Percentiles rank a stretch among this genome's conserved stretches.
Evolutionary conservation across 2,797 vertebrate species (phyloP).

Genomic region (Lophotriccus pileatus): DNA sequence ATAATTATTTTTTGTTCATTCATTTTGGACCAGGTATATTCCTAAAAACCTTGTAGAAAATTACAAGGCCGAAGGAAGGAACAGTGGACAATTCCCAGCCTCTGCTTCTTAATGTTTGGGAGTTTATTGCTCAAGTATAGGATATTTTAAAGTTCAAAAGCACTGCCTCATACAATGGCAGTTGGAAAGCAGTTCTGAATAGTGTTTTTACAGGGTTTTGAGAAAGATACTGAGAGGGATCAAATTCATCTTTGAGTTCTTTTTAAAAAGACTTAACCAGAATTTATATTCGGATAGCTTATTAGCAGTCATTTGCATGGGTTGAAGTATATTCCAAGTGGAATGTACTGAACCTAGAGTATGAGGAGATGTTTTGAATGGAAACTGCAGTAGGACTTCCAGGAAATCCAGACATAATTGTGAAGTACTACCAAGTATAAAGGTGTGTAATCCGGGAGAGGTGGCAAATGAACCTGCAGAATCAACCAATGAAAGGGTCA

Average conservation of each 20-base stretch:
- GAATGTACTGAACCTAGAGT: neutral
- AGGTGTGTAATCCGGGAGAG: neutral
- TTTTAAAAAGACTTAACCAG: neutral
- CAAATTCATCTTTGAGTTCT: neutral
- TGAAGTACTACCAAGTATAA: neutral
- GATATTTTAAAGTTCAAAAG: neutral
- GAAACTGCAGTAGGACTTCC: neutral
- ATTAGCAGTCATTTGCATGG: neutral
- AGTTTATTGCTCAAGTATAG: neutral
- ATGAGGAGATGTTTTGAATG: neutral
- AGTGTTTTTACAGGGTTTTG: neutral
- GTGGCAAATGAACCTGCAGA: neutral
- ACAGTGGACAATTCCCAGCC: neutral
- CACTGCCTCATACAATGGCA: neutral
- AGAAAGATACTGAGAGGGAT: neutral
- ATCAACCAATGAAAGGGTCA: neutral
- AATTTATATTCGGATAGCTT: neutral
- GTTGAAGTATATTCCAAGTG: neutral
- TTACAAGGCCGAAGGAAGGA: neutral
- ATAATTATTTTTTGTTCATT: neutral
- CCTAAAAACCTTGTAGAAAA: neutral
- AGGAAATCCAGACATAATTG: neutral
- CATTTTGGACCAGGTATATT: neutral
- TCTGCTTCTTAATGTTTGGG: neutral
- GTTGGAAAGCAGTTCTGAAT: neutral